A percentile compares a stretch with the other conserved stretches of the same genome.
Evolutionary conservation across 1,140 invertebrate species (phyloP).

Genomic region (Cydia amplana): DNA sequence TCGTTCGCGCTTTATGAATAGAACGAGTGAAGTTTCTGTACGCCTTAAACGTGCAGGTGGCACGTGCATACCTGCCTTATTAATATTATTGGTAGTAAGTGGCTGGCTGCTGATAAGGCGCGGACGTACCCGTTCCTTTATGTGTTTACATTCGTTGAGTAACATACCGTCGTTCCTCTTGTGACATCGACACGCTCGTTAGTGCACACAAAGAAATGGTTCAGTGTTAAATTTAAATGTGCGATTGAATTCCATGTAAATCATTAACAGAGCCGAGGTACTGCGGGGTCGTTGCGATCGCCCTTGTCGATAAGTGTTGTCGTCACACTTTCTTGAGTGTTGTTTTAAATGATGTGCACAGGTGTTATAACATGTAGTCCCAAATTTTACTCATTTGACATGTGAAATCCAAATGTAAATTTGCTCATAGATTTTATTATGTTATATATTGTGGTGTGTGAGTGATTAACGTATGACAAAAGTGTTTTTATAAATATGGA

Average conservation of each 20-base stretch:
- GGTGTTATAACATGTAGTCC: slow-evolving; percentile 49
- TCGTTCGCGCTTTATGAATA: background rate
- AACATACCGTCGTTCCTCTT: slow-evolving; percentile 27
- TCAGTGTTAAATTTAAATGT: slow-evolving; percentile 19
- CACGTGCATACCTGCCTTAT: slow-evolving; percentile 3
- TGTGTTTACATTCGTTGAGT: slow-evolving; percentile 39
- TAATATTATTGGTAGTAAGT: slow-evolving; percentile 30
- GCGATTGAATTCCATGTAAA: background rate
- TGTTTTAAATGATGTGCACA: slow-evolving; percentile 64
- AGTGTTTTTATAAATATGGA: slow-evolving; percentile 54
- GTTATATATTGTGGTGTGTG: slow-evolving; percentile 37
- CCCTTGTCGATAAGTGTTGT: slow-evolving; percentile 57
- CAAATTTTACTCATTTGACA: background rate
- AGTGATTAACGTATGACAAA: background rate
- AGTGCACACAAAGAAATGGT: background rate
- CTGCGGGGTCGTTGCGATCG: slow-evolving; percentile 19
- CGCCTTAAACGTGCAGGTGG: background rate
- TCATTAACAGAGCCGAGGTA: background rate
- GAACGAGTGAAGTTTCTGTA: background rate
- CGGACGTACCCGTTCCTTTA: slow-evolving; percentile 34
- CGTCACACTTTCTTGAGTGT: slow-evolving; percentile 57
- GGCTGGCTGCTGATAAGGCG: slow-evolving; percentile 35
- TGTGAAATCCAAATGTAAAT: background rate
- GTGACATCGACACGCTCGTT: slow-evolving; percentile 24
- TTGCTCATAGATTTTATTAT: slow-evolving; percentile 8